These are phyloP conservation scores for Papilio gigon DNA, from an alignment of 2,888 invertebrate genomes.

Conservation along the genomic window DNA sequence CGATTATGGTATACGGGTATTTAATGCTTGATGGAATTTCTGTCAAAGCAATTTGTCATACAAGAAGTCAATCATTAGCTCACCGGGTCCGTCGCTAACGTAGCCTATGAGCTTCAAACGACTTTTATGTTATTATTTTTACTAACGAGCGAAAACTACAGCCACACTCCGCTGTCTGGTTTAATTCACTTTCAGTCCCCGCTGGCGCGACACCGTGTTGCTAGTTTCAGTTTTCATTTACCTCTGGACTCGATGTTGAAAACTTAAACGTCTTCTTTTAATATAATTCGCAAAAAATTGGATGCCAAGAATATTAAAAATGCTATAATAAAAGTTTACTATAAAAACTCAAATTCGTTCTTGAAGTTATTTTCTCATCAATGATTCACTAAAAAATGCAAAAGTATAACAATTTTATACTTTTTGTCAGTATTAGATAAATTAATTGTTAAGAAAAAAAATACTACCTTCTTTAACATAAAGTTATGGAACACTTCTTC, in stretches of 20 bases:
- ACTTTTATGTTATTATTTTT: slow-evolving; percentile 60
- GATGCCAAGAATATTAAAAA: background rate
- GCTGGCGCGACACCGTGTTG: slow-evolving; percentile 48
- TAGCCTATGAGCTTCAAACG: slow-evolving; percentile 45
- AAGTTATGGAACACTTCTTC: background rate
- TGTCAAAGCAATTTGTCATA: slow-evolving; percentile 36
- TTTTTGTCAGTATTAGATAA: no score
- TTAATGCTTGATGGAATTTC: slow-evolving; percentile 12
- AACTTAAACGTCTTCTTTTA: background rate
- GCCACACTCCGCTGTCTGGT: slow-evolving; percentile 51
- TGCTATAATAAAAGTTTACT: background rate
- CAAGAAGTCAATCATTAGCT: slow-evolving; percentile 37
- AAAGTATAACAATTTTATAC: no score
- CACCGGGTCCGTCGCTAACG: slow-evolving; percentile 40
- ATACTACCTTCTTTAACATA: background rate
- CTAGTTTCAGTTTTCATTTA: slow-evolving; percentile 47
- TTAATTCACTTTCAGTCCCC: slow-evolving; percentile 60
- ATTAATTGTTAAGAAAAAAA: no score
- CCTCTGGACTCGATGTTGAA: slow-evolving; percentile 34
- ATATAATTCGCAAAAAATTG: background rate
- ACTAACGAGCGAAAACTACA: slow-evolving; percentile 56
- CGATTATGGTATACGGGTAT: background rate
- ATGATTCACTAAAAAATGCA: no score
- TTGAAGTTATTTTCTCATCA: no score
- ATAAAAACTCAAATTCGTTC: no score